Evolutionary conservation across 2,113 vertebrate species (phyloP).

Genomic region (Origma solitaria): DNA sequence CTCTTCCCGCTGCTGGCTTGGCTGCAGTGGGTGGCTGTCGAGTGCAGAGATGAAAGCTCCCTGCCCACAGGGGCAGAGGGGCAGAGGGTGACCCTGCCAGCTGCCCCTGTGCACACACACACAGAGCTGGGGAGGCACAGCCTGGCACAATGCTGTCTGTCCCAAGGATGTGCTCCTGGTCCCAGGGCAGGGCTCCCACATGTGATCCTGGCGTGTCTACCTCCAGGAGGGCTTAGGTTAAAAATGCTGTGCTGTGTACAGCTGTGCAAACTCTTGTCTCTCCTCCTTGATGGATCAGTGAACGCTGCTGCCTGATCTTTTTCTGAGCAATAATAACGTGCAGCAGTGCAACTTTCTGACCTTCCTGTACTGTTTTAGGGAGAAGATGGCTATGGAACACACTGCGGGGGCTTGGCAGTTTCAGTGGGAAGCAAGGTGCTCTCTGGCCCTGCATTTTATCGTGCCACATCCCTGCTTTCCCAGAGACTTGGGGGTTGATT

Average conservation of each 20-base stretch:
- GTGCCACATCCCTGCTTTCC: not conserved
- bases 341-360: not conserved
- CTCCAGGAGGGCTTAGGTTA: not conserved
- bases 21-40: not conserved
- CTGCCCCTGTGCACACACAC: not conserved
- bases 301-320: not conserved
- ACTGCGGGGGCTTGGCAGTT: not conserved
- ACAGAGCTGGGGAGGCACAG: not conserved
- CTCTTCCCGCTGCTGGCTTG: not conserved
- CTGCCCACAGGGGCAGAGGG: not conserved
- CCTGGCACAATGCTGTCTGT: accelerated
- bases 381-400: not conserved
- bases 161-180: not conserved
- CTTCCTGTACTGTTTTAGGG: not conserved
- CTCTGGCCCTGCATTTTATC: not conserved
- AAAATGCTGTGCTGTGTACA: not conserved
- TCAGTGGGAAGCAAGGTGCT: not conserved
- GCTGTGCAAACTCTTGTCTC: not conserved
- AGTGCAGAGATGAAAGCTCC: not conserved
- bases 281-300: not conserved
- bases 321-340: not conserved
- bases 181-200: not conserved
- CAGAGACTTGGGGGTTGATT: not conserved
- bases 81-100: not conserved
- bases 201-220: not conserved